Percentiles rank a stretch among this genome's conserved stretches.
phyloP scores from a whole-genome alignment of 2,797 vertebrate species.

The Simalia tracyae region DNA sequence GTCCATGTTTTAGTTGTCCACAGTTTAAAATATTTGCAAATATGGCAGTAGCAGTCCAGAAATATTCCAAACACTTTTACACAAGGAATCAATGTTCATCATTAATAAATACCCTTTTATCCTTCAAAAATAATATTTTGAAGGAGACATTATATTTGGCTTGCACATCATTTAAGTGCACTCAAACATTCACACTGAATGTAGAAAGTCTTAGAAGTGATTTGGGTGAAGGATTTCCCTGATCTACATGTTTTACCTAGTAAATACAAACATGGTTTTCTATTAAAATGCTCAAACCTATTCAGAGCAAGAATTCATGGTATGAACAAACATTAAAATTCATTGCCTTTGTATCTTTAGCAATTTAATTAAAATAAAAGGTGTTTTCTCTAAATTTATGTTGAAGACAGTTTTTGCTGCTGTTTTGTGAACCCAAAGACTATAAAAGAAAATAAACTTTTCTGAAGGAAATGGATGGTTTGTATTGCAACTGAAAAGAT shows the following conservation, averaged over 20 bases:
- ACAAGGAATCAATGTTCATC: conserved; percentile 67
- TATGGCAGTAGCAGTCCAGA: conserved; percentile 66
- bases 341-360: conserved; percentile 59
- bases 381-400: conserved; percentile 60
- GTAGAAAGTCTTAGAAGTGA: conserved; percentile 62
- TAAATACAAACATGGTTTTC: conserved; percentile 70
- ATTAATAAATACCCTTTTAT: conserved; percentile 74
- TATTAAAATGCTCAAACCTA: conserved; percentile 69
- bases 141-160: conserved; percentile 66
- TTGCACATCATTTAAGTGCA: conserved; percentile 69
- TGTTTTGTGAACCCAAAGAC: conserved; percentile 66
- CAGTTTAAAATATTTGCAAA: conserved; percentile 63
- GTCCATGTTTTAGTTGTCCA: conserved; percentile 50
- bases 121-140: conserved; percentile 67
- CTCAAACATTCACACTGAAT: conserved; percentile 58
- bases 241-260: conserved; percentile 61
- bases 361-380: conserved; percentile 65
- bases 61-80: conserved; percentile 70
- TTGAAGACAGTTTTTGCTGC: conserved; percentile 66
- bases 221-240: conserved; percentile 62
- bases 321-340: conserved; percentile 63
- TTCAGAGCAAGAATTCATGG: conserved; percentile 54
- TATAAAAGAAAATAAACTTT: conserved; percentile 62
- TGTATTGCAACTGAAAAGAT: conserved; percentile 55
- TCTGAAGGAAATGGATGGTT: conserved; percentile 50